These are phyloP conservation scores for Xylota segnis DNA, from an alignment of 2,888 invertebrate genomes.

Conservation along the genomic window DNA sequence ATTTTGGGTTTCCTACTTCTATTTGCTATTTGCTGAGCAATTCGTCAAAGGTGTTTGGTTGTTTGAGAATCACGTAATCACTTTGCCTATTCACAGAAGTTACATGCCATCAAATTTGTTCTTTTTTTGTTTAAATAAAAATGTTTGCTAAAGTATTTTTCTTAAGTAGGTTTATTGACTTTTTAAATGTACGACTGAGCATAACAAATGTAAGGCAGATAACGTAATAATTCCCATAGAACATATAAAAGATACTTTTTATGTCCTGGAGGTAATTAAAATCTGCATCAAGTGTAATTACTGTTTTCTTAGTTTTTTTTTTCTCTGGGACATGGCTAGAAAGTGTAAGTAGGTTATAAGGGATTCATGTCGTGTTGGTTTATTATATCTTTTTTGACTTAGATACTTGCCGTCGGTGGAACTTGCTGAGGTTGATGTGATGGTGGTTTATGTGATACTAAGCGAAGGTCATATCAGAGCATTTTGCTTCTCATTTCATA, in stretches of 20 bases:
- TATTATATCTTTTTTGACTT: neutral
- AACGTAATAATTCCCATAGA: slow-evolving; percentile 37
- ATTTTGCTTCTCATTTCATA: too few species aligned
- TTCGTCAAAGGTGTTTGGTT: slow-evolving; percentile 37
- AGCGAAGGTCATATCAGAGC: too few species aligned
- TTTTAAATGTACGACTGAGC: neutral
- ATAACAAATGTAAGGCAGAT: slow-evolving; percentile 18
- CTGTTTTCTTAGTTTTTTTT: slow-evolving; percentile 6
- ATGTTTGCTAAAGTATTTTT: neutral
- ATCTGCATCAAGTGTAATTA: slow-evolving; percentile 48
- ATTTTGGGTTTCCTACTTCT: slow-evolving; percentile 35
- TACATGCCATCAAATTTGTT: slow-evolving; percentile 27
- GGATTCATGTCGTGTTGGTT: slow-evolving; percentile 25
- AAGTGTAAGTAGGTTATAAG: slow-evolving; percentile 20
- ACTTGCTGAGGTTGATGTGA: neutral
- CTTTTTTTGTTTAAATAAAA: neutral
- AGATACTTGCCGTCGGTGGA: neutral
- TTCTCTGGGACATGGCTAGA: slow-evolving; percentile 22
- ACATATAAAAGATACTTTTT: slow-evolving; percentile 41
- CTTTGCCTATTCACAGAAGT: slow-evolving; percentile 31
- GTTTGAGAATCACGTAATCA: slow-evolving; percentile 31
- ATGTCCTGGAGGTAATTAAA: slow-evolving; percentile 44
- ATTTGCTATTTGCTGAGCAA: slow-evolving; percentile 35
- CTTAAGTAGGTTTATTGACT: slow-evolving; percentile 16
- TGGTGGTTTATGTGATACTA: too few species aligned